A percentile compares a stretch with the other conserved stretches of the same genome.
phyloP scores from a whole-genome alignment of 2,888 invertebrate genomes.

The Synanthedon formicaeformis region DNA sequence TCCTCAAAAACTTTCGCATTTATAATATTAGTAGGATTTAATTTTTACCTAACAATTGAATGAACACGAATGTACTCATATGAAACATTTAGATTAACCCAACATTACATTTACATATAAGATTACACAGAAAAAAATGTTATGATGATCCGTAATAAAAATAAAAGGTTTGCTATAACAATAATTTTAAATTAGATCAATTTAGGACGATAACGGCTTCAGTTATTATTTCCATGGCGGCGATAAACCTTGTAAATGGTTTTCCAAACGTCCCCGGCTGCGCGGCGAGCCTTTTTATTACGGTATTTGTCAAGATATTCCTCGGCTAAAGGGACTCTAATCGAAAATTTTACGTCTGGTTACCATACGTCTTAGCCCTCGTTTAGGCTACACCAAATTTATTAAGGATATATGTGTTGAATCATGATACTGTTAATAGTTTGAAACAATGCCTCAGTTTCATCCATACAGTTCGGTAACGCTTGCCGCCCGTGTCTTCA shows the following conservation, averaged over 20 bases:
- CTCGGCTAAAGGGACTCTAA: constrained; percentile 51
- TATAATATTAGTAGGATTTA: no score
- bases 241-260: constrained; percentile 69
- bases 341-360: constrained; percentile 61
- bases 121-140: constrained; percentile 26
- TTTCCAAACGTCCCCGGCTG: constrained; percentile 61
- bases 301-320: constrained; percentile 67
- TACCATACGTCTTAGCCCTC: constrained; percentile 44
- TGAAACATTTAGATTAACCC: background rate
- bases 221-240: constrained; percentile 68
- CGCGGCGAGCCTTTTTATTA: constrained; percentile 62
- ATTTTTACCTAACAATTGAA: background rate
- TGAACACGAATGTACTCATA: constrained; percentile 1
- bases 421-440: constrained; percentile 1
- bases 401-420: constrained; percentile 12
- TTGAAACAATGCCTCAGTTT: no score
- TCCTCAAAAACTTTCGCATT: no score
- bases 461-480: no score
- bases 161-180: constrained; percentile 63
- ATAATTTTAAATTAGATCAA: constrained; percentile 69
- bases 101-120: constrained; percentile 16
- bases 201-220: constrained; percentile 65
- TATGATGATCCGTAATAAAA: constrained; percentile 56
- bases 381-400: constrained; percentile 23
- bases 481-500: no score